Conservation (phyloP, 2,888 invertebrate genomes). For the Drosophila flavopinicola region DNA sequence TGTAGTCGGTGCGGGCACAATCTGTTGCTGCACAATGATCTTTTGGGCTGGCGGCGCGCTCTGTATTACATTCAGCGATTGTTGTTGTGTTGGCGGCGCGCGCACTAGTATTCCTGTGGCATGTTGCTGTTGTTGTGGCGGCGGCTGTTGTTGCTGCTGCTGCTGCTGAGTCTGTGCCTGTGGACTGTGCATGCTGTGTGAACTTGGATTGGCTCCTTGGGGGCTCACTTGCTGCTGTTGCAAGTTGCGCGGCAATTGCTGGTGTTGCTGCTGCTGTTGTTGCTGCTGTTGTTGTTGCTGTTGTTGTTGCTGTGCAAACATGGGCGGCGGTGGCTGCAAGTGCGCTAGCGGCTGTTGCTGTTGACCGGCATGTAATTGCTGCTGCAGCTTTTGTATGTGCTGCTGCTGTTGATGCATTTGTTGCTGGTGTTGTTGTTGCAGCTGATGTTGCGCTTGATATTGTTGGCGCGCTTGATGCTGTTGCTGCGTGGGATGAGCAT, state of each 20-base stretch:
- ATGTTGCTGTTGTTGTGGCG: constrained; percentile 29
- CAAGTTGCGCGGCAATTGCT: constrained; percentile 45
- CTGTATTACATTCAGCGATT: constrained; percentile 75
- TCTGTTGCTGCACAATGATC: constrained; percentile 76
- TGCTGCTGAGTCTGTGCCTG: constrained; percentile 25
- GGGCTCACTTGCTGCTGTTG: constrained; percentile 46
- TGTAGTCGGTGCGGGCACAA: constrained; percentile 55
- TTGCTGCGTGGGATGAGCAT: constrained; percentile 31
- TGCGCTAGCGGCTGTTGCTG: constrained; percentile 45
- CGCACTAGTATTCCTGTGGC: constrained; percentile 13
- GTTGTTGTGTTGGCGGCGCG: constrained; percentile 36
- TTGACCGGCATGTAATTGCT: constrained; percentile 42
- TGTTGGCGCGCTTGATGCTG: constrained; percentile 47
- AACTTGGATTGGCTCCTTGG: constrained; percentile 32
- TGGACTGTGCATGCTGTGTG: constrained; percentile 37
- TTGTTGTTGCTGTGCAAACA: constrained; percentile 55
- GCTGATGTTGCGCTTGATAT: constrained; percentile 34
- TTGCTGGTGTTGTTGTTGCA: constrained; percentile 38
- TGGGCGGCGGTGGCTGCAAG: constrained; percentile 32
- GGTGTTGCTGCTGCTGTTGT: constrained; percentile 54
- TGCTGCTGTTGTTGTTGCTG: constrained; percentile 54
- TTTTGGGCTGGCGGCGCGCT: constrained; percentile 73
- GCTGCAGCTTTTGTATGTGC: constrained; percentile 44
- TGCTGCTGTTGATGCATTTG: constrained; percentile 40
- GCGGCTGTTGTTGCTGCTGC: constrained; percentile 28